Evolutionary conservation across 2,797 vertebrate genomes (phyloP).

Genomic region (Smutsia temminckii): DNA sequence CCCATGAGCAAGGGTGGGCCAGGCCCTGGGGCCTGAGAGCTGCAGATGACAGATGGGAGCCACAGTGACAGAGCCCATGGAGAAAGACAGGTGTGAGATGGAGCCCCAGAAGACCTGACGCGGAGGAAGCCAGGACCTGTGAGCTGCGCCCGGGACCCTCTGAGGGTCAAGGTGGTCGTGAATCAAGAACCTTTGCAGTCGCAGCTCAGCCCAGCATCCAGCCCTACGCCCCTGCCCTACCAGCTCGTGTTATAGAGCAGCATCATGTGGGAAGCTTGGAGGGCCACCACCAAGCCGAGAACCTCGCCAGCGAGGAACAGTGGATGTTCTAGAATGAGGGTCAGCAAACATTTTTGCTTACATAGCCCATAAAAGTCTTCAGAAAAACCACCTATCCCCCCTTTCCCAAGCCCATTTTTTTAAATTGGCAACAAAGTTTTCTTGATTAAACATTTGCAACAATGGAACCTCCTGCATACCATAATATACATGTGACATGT

Average conservation of each 20-base stretch:
- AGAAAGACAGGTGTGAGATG: background rate
- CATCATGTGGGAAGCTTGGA: accelerated
- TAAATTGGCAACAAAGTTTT: background rate
- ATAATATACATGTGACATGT: accelerated
- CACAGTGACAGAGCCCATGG: slow-evolving; percentile 9
- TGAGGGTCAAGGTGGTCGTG: background rate
- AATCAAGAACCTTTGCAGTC: background rate
- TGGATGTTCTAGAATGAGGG: accelerated
- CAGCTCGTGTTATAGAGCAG: background rate
- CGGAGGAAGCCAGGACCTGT: background rate
- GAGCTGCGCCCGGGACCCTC: background rate
- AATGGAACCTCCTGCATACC: background rate
- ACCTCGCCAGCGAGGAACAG: background rate
- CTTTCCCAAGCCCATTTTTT: background rate
- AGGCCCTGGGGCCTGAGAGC: background rate
- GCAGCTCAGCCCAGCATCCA: accelerated
- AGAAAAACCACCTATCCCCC: accelerated
- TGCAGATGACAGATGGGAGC: background rate
- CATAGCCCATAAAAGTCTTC: background rate
- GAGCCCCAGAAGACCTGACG: background rate
- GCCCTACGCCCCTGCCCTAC: accelerated
- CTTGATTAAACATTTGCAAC: background rate
- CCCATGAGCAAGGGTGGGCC: background rate
- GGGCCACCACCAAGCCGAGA: background rate
- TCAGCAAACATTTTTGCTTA: no score